Evolutionary conservation across 2,888 invertebrate species (phyloP).

Genomic region (Drosophila nr. perissopoda): DNA sequence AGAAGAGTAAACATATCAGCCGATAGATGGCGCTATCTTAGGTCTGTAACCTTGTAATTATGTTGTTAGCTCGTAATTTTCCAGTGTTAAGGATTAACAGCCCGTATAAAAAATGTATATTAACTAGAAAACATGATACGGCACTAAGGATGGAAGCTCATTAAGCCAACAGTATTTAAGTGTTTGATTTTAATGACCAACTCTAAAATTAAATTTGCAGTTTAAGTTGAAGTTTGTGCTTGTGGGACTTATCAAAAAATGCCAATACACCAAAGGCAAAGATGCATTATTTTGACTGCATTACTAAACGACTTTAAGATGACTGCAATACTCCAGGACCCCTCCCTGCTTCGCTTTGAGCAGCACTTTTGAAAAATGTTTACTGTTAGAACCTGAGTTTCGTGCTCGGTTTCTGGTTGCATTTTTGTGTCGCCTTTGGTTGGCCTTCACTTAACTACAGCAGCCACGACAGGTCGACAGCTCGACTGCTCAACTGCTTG

Average conservation of each 20-base stretch:
- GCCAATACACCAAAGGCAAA: constrained; percentile 62
- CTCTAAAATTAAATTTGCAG: constrained; percentile 26
- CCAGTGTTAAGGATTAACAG: not conserved
- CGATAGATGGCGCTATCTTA: not conserved
- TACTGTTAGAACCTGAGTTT: constrained; percentile 26
- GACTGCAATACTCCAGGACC: constrained; percentile 2
- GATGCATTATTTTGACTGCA: constrained; percentile 70
- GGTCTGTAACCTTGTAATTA: not conserved
- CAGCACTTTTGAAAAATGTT: constrained; percentile 63
- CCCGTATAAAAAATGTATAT: not conserved
- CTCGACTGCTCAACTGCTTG: constrained; percentile 38
- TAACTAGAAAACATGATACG: constrained; percentile 15
- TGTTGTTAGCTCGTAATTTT: not conserved
- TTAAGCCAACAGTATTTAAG: constrained; percentile 22
- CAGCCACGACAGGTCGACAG: constrained; percentile 36
- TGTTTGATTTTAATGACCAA: not conserved
- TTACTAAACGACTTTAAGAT: constrained; percentile 71
- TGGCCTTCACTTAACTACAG: constrained; percentile 77
- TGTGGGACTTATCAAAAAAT: constrained; percentile 23
- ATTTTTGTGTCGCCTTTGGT: constrained; percentile 75
- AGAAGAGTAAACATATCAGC: not conserved
- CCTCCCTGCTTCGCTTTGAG: not conserved
- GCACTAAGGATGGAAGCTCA: constrained; percentile 23
- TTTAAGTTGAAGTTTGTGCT: constrained; percentile 19
- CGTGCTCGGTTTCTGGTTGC: constrained; percentile 46